A percentile compares a stretch with the other conserved stretches of the same genome.
These are phyloP conservation scores for Ophiodon elongatus DNA, from an alignment of 2,113 vertebrate species.

Conservation along the genomic window DNA sequence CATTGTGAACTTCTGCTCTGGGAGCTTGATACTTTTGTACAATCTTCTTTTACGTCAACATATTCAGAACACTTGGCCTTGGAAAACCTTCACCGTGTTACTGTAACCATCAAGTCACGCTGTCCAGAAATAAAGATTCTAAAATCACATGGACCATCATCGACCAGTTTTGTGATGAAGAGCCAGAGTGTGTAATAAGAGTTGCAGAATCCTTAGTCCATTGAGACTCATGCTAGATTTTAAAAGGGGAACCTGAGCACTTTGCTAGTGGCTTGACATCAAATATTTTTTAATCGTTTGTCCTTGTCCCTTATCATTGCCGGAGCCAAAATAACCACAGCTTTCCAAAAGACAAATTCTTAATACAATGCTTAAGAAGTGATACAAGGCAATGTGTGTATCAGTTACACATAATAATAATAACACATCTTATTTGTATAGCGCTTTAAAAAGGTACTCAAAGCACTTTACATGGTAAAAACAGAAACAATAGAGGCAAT, in stretches of 20 bases:
- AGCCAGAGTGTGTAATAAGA: slow-evolving; percentile 39
- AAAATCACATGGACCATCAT: slow-evolving; percentile 29
- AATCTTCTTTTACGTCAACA: background rate
- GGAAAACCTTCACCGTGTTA: background rate
- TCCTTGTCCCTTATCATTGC: slow-evolving; percentile 42
- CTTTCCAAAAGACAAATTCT: slow-evolving; percentile 31
- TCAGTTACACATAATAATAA: background rate
- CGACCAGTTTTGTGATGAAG: slow-evolving; percentile 32
- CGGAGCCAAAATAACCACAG: slow-evolving; percentile 31
- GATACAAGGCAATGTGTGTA: background rate
- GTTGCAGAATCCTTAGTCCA: slow-evolving; percentile 3
- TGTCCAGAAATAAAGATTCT: slow-evolving; percentile 31
- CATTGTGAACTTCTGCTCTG: background rate
- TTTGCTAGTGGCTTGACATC: slow-evolving; percentile 24
- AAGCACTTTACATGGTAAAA: no score
- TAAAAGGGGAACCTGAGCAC: slow-evolving; percentile 39
- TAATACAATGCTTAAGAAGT: background rate
- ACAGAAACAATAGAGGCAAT: no score
- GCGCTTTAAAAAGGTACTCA: no score
- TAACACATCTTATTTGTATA: no score
- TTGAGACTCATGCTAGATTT: slow-evolving; percentile 28
- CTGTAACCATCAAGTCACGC: background rate
- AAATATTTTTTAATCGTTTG: slow-evolving; percentile 35
- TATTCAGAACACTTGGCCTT: slow-evolving; percentile 4
- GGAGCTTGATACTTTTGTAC: background rate